Evolutionary conservation across 2,113 vertebrate genomes (phyloP), one percentile per base, ranked within the genome.

Genomic region (Malurus alboscapulatus): DNA sequence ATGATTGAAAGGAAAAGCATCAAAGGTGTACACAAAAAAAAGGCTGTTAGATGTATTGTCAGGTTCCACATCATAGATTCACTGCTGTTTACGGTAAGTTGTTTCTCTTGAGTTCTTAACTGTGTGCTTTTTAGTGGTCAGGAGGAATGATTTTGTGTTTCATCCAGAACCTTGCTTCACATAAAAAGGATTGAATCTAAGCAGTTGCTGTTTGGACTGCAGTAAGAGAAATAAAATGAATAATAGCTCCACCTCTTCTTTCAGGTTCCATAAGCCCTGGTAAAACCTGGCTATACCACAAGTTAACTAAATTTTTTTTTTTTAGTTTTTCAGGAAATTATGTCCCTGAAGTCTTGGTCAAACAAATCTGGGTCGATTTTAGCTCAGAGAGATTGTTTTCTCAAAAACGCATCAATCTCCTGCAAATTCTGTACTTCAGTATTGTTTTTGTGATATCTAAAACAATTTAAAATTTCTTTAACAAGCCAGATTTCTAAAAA

Each of bases 231-330:
- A 38, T 58, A 8, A 63, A 71, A 55, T 17, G 14, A 53, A 15
- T 61, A 73, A 51, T 14, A 68, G 20, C 26, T 85, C 29, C 3
- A 3, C 34, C 3, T 27, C 5, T 34, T 77, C 57, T 77, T 66
- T 44, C 22, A 11, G 38, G 26, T 66, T 80, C 45, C 18, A 24
- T 34, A 2, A 75, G 30, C 40, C 22, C 50, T 88, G 20, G 69
- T 79, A 38, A 84, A 84, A 76, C 29, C 34, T 51, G 6, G 81
- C 16, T 34, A 1, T 91, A 58, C 32, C 51, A 58, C 14, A 66
- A 55, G 12, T 82, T 87, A 92, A 87, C 62, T 36, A 84, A 81
- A 50, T 67, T n/a, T 84, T 87, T 89, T 89, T 61, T 51, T 89
- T 61, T 51, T 59, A 83, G 12, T 62, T 93, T 93, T 91, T 90